These are phyloP conservation scores for Pyrocoelia pectoralis DNA, from an alignment of 2,888 invertebrate species.

Conservation along the genomic window DNA sequence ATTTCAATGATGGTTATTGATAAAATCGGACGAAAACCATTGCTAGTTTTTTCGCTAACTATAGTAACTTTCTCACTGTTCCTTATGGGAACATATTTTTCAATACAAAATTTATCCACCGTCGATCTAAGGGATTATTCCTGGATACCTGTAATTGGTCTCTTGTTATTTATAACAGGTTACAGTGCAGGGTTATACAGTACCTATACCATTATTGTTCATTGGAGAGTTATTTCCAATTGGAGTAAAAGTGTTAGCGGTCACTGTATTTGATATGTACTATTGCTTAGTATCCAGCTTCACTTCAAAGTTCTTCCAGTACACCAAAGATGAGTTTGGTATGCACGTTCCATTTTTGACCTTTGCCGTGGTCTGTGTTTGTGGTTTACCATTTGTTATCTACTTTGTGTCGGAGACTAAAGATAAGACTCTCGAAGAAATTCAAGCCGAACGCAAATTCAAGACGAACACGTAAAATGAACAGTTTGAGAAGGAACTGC, in stretches of 20 bases:
- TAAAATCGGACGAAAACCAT: constrained; percentile 67
- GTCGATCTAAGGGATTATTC: background rate
- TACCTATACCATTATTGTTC: background rate
- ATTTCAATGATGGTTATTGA: constrained; percentile 67
- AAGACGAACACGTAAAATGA: background rate
- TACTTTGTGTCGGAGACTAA: constrained; percentile 73
- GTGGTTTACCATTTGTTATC: constrained; percentile 68
- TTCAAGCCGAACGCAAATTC: background rate
- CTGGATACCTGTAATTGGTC: background rate
- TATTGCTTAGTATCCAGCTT: constrained; percentile 57
- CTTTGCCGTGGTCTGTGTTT: constrained; percentile 67
- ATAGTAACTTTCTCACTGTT: constrained; percentile 54
- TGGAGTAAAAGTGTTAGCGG: constrained; percentile 62
- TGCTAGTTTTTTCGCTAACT: constrained; percentile 64
- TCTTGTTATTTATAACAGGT: background rate
- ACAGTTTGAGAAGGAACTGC: too few relatives aligned
- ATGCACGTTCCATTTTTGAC: constrained; percentile 72
- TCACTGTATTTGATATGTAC: constrained; percentile 61
- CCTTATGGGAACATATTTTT: constrained; percentile 55
- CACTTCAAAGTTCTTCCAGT: constrained; percentile 58
- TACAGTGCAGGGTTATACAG: background rate
- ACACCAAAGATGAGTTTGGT: constrained; percentile 65
- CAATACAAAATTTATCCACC: background rate
- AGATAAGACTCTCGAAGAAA: constrained; percentile 52
- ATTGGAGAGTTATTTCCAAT: constrained; percentile 63